Percentiles rank a stretch among this genome's conserved stretches.
phyloP scores from a whole-genome alignment of 2,888 invertebrate species.

The Entomobrya proxima region DNA sequence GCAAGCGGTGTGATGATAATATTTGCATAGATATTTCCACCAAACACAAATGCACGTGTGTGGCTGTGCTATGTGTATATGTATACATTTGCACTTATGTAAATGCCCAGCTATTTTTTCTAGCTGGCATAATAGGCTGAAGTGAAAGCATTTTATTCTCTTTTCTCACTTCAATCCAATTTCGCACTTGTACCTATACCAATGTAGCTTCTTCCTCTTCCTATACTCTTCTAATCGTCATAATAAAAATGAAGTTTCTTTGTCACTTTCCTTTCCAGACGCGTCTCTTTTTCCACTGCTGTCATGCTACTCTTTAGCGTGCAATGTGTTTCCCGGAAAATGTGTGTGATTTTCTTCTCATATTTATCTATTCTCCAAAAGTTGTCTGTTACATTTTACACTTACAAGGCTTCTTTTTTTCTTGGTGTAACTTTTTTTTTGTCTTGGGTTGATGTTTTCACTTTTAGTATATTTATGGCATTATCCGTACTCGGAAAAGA shows the following conservation, averaged over 20 bases:
- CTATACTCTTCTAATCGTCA: conserved; percentile 5
- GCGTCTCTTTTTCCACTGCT: not conserved
- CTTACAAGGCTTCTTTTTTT: no score
- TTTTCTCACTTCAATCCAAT: not conserved
- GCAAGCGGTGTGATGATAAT: not conserved
- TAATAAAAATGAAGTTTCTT: conserved; percentile 17
- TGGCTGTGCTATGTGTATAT: not conserved
- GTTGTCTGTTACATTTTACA: not conserved
- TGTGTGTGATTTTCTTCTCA: not conserved
- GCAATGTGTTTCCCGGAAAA: not conserved
- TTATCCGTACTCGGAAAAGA: no score
- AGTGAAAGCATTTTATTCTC: not conserved
- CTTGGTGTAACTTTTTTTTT: not conserved
- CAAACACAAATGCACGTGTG: not conserved
- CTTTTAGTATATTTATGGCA: no score
- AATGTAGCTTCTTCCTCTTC: no score
- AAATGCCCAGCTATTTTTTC: no score
- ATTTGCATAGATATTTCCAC: not conserved
- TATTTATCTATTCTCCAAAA: not conserved
- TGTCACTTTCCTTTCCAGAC: not conserved
- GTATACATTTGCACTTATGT: no score
- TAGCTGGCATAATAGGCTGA: no score
- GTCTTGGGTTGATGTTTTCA: no score
- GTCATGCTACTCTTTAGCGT: not conserved
- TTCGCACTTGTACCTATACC: no score